phyloP scores from a whole-genome alignment of 2,888 invertebrate genomes.

The Andrena fulva region DNA sequence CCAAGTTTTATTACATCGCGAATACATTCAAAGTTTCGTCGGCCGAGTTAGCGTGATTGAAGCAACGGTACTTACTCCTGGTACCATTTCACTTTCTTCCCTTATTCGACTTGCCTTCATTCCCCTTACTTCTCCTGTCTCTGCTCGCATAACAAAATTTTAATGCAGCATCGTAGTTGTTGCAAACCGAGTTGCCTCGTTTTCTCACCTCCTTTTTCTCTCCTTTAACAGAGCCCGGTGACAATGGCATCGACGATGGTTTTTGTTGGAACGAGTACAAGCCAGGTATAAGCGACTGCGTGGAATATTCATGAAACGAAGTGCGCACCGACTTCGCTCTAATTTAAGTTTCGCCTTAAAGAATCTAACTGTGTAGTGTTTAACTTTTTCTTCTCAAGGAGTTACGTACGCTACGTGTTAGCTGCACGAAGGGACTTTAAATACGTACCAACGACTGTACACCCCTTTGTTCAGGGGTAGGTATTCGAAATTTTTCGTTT shows the following conservation, averaged over 20 bases:
- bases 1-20: conserved; percentile 38
- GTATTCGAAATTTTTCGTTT: background rate
- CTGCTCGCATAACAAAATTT: conserved; percentile 32
- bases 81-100: conserved; percentile 12
- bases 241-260: conserved; percentile 61
- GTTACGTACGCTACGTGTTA: conserved; percentile 1
- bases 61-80: too few relatives aligned
- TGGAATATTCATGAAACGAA: conserved; percentile 53
- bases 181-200: conserved; percentile 4
- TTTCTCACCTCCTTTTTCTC: background rate
- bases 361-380: conserved; percentile 40
- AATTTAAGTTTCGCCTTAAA: conserved; percentile 49
- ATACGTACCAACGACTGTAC: background rate
- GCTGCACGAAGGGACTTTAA: conserved; percentile 17
- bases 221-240: conserved; percentile 30
- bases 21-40: conserved; percentile 16
- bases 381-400: conserved; percentile 33
- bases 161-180: conserved; percentile 26
- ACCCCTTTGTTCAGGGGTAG: background rate
- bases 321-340: conserved; percentile 26
- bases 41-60: conserved; percentile 2
- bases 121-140: background rate
- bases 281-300: conserved; percentile 23
- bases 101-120: background rate
- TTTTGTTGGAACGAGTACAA: conserved; percentile 32